phyloP scores from a whole-genome alignment of 2,797 vertebrate species.

The Tragelaphus eurycerus region DNA sequence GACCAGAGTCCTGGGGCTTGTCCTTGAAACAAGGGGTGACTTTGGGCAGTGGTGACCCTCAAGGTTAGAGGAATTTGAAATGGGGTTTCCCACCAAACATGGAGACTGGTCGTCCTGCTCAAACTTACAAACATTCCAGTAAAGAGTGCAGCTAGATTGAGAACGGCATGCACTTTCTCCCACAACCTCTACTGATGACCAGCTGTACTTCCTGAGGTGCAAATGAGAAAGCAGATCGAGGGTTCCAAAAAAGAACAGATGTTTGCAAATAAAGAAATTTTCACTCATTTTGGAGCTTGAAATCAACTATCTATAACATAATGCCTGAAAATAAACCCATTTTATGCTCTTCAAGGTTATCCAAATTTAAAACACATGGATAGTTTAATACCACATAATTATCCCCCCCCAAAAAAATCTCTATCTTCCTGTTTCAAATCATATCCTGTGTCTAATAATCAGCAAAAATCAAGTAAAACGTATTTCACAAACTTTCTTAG shows the following conservation, averaged over 20 bases:
- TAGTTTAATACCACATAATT: not conserved
- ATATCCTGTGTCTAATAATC: not conserved
- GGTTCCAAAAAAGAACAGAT: not conserved
- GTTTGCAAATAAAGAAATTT: not conserved
- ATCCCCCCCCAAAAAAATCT: not conserved
- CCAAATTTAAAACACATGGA: not conserved
- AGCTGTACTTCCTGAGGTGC: not conserved
- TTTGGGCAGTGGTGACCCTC: not conserved
- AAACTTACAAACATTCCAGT: not conserved
- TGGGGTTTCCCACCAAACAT: not conserved
- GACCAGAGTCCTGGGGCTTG: not conserved
- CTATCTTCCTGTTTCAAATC: not conserved
- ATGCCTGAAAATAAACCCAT: not conserved
- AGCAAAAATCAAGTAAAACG: not conserved
- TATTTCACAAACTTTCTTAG: not conserved
- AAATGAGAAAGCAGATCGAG: not conserved
- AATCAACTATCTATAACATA: not conserved
- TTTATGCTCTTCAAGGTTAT: not conserved
- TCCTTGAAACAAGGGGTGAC: not conserved
- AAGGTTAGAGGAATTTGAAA: not conserved
- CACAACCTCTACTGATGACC: not conserved
- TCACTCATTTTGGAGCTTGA: not conserved
- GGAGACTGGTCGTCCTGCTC: not conserved
- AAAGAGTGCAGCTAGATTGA: not conserved
- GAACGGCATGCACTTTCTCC: not conserved